Base-by-base conservation (phyloP, 2,113 vertebrate genomes). In the Spermophilus dauricus region DNA sequence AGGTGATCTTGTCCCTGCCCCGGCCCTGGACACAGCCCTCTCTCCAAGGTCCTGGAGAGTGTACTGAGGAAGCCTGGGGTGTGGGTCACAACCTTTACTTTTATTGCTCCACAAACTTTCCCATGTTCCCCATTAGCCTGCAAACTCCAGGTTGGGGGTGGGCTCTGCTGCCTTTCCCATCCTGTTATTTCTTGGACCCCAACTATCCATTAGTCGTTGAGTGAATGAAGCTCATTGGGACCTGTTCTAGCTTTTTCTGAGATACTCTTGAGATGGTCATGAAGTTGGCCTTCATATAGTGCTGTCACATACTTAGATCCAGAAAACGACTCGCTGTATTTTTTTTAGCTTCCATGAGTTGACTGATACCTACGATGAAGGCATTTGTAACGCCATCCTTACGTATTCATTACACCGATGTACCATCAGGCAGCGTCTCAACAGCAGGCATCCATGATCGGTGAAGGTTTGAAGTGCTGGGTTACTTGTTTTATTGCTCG, bases 401-500 rank as follows among this genome's bases (percentile, higher is more conserved):
- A 65, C 13, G 0, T 70, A 8, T 45, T 9, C 45, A 45, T 45
- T 45, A 45, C 45, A 45, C 45, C 1, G 45, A 45, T 3, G 77
- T 8, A 20, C 26, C 30, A 39, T 32, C 34, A 13, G 4, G n/a
- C 6, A 48, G 42, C 4, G 1, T 89, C 42, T 73, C 37, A 51
- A 37, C 30, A 69, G 53, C 34, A 37, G 37, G 45, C 67, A 39
- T 8, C 4, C 6, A 2, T 2, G 12, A 32, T 86, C 53, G n/a
- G 26, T 22, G 53, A 56, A 1, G 11, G 32, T 73, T 77, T 86
- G 53, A 53, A 69, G 18, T 83, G 32, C 80, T 78, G 13, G 63
- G 70, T 86, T 32, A 67, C 58, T 53, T 63, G 70, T 86, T 86
- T 84, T 91, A 61, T 83, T 97, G 28, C 63, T 83, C 70, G 39